A percentile compares a stretch with the other conserved stretches of the same genome.
phyloP scores from a whole-genome alignment of 2,797 vertebrate genomes.

The Petrocephalus sullivani region DNA sequence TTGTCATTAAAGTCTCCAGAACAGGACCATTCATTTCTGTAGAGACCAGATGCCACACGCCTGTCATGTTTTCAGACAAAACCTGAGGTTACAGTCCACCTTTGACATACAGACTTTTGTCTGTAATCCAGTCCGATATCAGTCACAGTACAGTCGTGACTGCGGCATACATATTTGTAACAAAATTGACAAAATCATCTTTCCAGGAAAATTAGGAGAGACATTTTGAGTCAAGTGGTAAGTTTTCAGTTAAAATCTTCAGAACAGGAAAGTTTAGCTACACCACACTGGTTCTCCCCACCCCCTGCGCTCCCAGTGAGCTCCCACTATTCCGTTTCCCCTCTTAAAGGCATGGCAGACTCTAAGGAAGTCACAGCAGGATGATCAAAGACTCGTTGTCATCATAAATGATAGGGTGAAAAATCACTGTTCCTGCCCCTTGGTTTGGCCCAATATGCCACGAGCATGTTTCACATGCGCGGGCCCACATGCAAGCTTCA shows the following conservation, averaged over 20 bases:
- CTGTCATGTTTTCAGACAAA: neutral
- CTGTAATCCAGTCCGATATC: neutral
- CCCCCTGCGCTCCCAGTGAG: neutral
- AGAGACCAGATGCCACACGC: neutral
- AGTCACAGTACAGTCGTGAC: neutral
- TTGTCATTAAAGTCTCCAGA: neutral
- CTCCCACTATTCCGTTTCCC: neutral
- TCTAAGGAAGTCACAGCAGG: neutral
- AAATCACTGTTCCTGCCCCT: neutral
- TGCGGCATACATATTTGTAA: neutral
- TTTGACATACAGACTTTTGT: neutral
- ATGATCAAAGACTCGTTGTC: constrained; percentile 7
- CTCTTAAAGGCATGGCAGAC: neutral
- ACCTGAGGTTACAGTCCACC: neutral
- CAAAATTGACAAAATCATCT: neutral
- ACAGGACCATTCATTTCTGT: neutral
- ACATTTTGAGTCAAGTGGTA: neutral
- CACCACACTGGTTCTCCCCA: neutral
- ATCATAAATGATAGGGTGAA: neutral
- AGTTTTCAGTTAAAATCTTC: neutral
- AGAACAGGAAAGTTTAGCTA: neutral
- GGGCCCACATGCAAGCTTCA: constrained; percentile 12
- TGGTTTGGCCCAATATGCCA: neutral
- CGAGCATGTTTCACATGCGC: neutral
- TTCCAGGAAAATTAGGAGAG: neutral